Base-by-base conservation (phyloP, 2,113 vertebrate genomes). In the Lutjanus erythropterus region DNA sequence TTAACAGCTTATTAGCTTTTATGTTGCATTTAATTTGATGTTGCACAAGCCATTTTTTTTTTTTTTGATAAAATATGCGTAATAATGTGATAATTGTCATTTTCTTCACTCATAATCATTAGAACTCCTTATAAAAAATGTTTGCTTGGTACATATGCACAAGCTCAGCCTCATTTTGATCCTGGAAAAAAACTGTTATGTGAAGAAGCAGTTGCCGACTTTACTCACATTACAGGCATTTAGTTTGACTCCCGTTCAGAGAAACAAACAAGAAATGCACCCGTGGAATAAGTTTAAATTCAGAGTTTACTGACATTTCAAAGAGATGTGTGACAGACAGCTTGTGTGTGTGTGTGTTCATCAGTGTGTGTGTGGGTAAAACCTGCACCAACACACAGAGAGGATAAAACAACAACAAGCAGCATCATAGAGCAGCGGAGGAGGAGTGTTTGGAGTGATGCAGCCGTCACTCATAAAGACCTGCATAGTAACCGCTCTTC, bases 401-500 rank as follows among this genome's bases (percentile, higher is more conserved):
- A 4, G 3, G 21, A 39, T 21, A 39, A 61, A 67, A 47, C n/a
- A 56, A 15, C 16, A n/a, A 27, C 2, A 41, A 31, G 8, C 21
- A 19, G 25, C 56, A 21, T 76, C 58, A 58, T 0, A 25, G 49
- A 64, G 72, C 46, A 39, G 56, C 8, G 5, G 56, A 52, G 69
- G 56, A 52, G 69, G 72, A 55, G 60, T 39, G 55, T 80, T 81
- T 68, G 67, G 44, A 75, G 41, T 18, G 79, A 76, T 25, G 76
- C 31, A 39, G 49, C 71, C 11, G 44, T 78, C 81, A 78, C 75
- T 85, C 85, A 84, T 19, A 29, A 62, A 73, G 31, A 55, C 75
- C 55, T 53, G 70, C 86, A 41, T 53, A 39, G 73, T 56, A 56
- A 39, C 33, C 3, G 67, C 80, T 83, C 82, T 75, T 69, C 84